phyloP scores from a whole-genome alignment of 2,113 vertebrate genomes.

The Sceloporus undulatus region DNA sequence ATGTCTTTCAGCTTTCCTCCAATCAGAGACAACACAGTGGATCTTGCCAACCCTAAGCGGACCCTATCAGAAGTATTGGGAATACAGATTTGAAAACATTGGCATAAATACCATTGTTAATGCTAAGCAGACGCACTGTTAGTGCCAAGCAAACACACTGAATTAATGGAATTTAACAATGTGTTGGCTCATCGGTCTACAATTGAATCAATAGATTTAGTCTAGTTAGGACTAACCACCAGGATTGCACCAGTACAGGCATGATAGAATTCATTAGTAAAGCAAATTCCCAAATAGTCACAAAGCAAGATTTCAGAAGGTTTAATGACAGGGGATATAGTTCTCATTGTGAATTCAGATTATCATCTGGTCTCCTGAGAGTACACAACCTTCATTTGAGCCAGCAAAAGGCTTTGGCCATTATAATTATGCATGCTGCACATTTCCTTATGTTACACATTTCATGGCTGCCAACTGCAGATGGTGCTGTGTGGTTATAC shows the following conservation, averaged over 20 bases:
- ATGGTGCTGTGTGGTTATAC: conserved; percentile 24
- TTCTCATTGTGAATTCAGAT: conserved; percentile 20
- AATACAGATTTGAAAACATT: neutral
- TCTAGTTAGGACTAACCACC: no score
- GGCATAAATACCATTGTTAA: no score
- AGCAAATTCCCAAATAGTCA: neutral
- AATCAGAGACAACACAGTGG: neutral
- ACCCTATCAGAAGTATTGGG: neutral
- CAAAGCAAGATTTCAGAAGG: neutral
- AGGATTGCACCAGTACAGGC: neutral
- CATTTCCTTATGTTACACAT: conserved; percentile 4
- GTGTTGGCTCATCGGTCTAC: no score
- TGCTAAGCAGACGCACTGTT: no score
- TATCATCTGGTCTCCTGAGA: conserved; percentile 2
- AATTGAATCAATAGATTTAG: no score
- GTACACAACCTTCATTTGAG: neutral
- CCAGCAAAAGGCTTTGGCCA: neutral
- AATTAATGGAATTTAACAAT: no score
- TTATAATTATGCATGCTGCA: conserved; percentile 29
- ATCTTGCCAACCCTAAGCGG: neutral
- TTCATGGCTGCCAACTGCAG: conserved; percentile 32
- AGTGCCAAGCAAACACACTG: no score
- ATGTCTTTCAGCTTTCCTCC: neutral
- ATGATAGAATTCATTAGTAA: neutral
- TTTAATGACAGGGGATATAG: neutral